Base-by-base conservation (phyloP, 1,140 invertebrate species). In the Drosophila nannoptera region DNA sequence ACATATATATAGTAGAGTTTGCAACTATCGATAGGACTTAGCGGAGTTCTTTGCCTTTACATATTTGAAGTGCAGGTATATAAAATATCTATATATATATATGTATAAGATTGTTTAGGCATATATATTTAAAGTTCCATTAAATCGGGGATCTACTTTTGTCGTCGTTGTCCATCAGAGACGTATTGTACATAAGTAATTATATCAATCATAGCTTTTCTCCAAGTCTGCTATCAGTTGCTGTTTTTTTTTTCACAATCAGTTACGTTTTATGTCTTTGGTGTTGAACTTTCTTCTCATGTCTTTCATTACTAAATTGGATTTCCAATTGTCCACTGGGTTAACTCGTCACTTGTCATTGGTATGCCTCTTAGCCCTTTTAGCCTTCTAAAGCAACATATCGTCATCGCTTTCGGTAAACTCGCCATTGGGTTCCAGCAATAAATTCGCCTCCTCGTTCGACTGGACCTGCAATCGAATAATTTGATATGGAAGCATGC, bases 381-480 rank as follows among this genome's bases (percentile, higher is more conserved):
- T 53, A n/a, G 7, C 38, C 65, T 45, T 67, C 64, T 89, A 89
- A 50, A 89, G 78, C 53, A 89, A 63, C 77, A 89, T 86, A 62
- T 89, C 88, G 58, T 89, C 88, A 53, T 89, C 88, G 52, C 83
- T 88, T 9, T 89, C 88, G 0, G 80, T 89, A 33, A 89, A 89
- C 69, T 88, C 78, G 11, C 86, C 88, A 53, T 88, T 88, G 16
- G 87, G 87, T 54, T 87, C 81, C 3, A 89, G 65, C 54, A 89
- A 52, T 59, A 89, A 62, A 53, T 87, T 89, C 5, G 87, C 88
- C 66, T 89, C 88, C 58, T 89, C 88, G 38, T 80, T 82, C 6
- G 83, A 86, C 40, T 83, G 83, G 12, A 89, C 88, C 88, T 89
- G 49, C 11, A 61, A 38, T 48, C 33, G 45, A 7, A 11, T 22